Evolutionary conservation across 2,113 vertebrate genomes (phyloP).

Genomic region (human (Homo sapiens)): DNA sequence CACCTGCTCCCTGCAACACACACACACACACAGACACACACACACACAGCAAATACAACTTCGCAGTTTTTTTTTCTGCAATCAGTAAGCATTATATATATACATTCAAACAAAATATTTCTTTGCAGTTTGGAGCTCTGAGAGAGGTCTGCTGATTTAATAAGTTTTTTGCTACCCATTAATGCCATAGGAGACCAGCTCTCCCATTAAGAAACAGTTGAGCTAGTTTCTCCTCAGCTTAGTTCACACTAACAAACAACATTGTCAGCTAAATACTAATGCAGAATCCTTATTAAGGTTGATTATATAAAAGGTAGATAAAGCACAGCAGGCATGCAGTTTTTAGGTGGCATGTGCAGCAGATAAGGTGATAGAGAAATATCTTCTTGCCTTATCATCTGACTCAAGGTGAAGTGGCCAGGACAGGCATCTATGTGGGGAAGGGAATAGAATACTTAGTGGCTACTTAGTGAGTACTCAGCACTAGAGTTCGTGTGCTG

Average conservation of each 20-base stretch:
- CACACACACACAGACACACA: neutral
- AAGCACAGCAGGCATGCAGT: neutral
- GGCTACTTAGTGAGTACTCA: neutral
- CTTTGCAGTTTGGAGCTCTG: neutral
- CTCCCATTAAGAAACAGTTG: neutral
- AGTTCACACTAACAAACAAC: constrained; percentile 12
- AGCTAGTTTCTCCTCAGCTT: neutral
- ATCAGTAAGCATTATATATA: neutral
- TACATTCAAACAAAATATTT: neutral
- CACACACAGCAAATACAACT: neutral
- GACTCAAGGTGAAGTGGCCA: neutral
- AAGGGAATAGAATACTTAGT: neutral
- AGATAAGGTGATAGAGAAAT: neutral
- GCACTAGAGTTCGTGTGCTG: rapidly evolving
- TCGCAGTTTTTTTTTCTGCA: neutral
- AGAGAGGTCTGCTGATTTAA: neutral
- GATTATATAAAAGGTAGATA: constrained; percentile 23
- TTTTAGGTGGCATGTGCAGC: neutral
- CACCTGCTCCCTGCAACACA: rapidly evolving
- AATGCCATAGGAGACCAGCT: neutral
- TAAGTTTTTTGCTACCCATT: neutral
- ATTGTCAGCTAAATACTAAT: neutral
- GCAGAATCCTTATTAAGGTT: neutral
- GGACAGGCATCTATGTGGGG: rapidly evolving
- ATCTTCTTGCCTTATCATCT: neutral